These are phyloP conservation scores for Hydrozoanthus tunicans DNA, from an alignment of 64 coral and sea anemone species.

Conservation along the genomic window DNA sequence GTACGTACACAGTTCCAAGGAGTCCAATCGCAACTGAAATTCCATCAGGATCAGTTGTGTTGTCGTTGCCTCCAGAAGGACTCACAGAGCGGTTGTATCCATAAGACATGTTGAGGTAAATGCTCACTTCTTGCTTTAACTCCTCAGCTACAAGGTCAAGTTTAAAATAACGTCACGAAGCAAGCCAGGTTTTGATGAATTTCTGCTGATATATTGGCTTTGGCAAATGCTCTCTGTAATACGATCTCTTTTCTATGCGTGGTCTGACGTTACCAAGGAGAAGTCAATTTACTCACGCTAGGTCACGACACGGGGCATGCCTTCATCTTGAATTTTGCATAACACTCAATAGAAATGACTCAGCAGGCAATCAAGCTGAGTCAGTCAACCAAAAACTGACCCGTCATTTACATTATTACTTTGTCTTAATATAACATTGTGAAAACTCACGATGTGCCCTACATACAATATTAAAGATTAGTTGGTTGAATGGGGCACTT, in stretches of 20 bases:
- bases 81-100: background rate
- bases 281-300: too few relatives aligned
- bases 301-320: background rate
- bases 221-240: background rate
- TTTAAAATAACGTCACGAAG: too few relatives aligned
- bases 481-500: too few relatives aligned
- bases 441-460: too few relatives aligned
- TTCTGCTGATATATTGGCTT: too few relatives aligned
- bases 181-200: too few relatives aligned
- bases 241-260: background rate
- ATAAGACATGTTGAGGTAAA: background rate
- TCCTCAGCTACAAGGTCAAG: too few relatives aligned
- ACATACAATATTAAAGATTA: too few relatives aligned
- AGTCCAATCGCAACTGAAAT: constrained; percentile 18
- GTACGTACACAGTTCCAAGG: constrained; percentile 55
- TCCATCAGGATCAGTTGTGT: background rate
- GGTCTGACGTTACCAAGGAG: too few relatives aligned
- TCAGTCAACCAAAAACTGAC: background rate
- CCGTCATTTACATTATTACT: too few relatives aligned
- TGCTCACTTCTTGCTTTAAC: background rate
- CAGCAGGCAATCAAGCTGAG: background rate
- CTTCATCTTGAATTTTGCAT: background rate
- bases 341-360: background rate
- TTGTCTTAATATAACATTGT: too few relatives aligned
- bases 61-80: background rate